Base-by-base conservation (phyloP, 37 sponge, comb jelly and placozoan genomes). In the Mnemiopsis leidyi region DNA sequence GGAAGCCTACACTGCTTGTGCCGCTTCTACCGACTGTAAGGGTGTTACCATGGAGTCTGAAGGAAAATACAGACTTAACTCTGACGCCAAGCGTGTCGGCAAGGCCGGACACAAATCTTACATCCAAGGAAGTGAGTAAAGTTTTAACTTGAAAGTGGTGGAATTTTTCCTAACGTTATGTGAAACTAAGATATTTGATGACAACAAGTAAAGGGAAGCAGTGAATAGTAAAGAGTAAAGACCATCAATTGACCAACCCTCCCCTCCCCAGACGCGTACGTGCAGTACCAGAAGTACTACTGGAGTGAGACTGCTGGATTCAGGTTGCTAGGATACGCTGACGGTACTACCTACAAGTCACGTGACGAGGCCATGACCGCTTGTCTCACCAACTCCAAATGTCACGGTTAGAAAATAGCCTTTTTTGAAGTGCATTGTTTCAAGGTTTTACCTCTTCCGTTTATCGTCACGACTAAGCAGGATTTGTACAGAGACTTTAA, bases 211-310 rank as follows among this genome's bases (percentile, higher is more conserved):
- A n/a, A n/a, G n/a, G n/a, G n/a, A n/a, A n/a, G n/a, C n/a, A n/a
- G n/a, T n/a, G n/a, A n/a, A n/a, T n/a, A n/a, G n/a, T n/a, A n/a
- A 48, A 48, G 61, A 48, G 61, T 13, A 5, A 13, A 48, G 61
- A 48, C n/a, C n/a, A 48, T 48, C 61, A 48, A 13, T 48, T 13
- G 61, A 2, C n/a, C 75, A n/a, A 71, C 5, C 30, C 75, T 5
- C 7, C 75, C 75, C 7, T 28, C 26, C n/a, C 20, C 75, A 71
- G 75, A 71, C 20, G 30, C 75, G 75, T 71, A 23, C 20, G 75
- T 71, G 30, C 75, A 29, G 75, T 71, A 71, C n/a, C 5, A 71
- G 75, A 71, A 71, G n/a, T 71, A 71, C 75, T 71, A 71, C 75
- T 71, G 75, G 75, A 71, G 30, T 71, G 75, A 71, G 20, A 25